phyloP scores from a whole-genome alignment of 2,797 vertebrate species.

The Rallus crepitans region DNA sequence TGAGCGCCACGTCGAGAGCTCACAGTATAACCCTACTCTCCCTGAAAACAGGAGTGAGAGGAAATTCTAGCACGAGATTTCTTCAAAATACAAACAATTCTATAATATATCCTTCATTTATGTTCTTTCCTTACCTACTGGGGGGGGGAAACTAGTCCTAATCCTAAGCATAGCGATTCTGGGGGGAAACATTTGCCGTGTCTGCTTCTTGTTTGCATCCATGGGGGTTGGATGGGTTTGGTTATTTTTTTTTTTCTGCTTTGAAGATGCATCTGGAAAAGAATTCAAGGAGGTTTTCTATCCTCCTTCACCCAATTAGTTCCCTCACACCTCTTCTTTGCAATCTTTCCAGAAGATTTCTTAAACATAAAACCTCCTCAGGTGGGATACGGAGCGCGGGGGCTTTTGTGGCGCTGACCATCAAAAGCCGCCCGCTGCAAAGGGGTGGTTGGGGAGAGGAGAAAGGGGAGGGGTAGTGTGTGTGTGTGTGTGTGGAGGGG shows the following conservation, averaged over 20 bases:
- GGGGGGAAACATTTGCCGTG: background rate
- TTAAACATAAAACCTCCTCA: background rate
- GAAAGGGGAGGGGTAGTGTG: too few species aligned
- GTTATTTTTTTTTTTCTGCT: background rate
- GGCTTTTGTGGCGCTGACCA: background rate
- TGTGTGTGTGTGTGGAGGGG: background rate
- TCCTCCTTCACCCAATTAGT: background rate
- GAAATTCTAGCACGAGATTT: background rate
- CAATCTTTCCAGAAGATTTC: constrained; percentile 38
- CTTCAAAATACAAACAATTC: background rate
- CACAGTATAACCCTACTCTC: accelerated
- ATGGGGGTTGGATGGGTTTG: background rate
- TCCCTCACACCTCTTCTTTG: background rate
- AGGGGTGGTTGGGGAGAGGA: too few species aligned
- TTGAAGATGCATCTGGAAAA: constrained; percentile 43
- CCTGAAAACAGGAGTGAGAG: accelerated
- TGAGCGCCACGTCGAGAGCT: background rate
- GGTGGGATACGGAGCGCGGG: background rate
- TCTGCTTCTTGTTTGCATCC: constrained; percentile 26
- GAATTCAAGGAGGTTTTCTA: background rate
- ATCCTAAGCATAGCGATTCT: accelerated
- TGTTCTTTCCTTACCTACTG: background rate
- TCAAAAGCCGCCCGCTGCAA: background rate
- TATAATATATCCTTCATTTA: accelerated
- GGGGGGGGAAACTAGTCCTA: background rate